Evolutionary conservation across 2,113 vertebrate genomes (phyloP).

Genomic region (Myanophis thanlyinensis): DNA sequence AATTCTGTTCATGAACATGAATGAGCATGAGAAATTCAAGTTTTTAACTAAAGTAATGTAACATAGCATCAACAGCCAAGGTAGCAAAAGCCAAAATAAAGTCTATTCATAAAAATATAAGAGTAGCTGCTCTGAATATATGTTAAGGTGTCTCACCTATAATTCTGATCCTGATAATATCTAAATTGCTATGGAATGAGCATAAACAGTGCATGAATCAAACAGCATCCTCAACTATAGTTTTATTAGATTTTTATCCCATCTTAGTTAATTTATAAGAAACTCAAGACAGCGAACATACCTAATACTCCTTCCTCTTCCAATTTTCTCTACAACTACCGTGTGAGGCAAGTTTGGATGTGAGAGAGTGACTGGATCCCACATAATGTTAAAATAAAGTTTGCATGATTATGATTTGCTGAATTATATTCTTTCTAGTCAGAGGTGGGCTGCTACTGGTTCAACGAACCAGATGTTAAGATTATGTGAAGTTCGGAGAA

Average conservation of each 20-base stretch:
- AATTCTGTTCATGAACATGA: background rate
- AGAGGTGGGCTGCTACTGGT: too few relatives aligned
- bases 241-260: background rate
- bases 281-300: background rate
- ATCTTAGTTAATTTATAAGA: background rate
- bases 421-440: too few relatives aligned
- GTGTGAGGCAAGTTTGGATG: background rate
- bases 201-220: background rate
- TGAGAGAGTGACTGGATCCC: background rate
- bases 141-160: background rate
- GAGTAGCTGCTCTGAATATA: background rate
- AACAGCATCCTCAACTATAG: background rate
- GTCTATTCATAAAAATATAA: background rate
- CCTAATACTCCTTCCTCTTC: background rate
- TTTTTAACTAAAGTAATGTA: background rate
- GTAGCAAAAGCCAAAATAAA: background rate
- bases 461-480: too few relatives aligned
- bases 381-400: background rate
- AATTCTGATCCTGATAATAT: background rate
- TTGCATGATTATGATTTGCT: background rate
- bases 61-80: background rate
- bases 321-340: background rate
- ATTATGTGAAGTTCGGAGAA: too few relatives aligned
- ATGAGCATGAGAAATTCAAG: background rate
- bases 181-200: background rate